A percentile compares a stretch with the other conserved stretches of the same genome.
Conservation (phyloP, 2,113 vertebrate genomes). For the Macroglossus sobrinus region DNA sequence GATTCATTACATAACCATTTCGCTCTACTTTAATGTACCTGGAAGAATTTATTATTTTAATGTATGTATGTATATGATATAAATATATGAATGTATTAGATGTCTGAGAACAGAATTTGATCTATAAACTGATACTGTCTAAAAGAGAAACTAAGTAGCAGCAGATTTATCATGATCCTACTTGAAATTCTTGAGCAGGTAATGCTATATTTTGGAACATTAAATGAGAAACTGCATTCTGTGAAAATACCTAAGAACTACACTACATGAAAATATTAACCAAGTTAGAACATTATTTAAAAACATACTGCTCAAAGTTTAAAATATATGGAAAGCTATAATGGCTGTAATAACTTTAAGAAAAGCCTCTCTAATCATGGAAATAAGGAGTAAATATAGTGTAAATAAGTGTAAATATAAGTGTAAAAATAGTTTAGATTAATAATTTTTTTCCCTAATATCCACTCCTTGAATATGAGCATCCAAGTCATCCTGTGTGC, state of each 20-base stretch:
- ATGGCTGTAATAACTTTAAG: background rate
- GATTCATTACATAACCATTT: background rate
- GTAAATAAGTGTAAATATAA: no score
- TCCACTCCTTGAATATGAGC: background rate
- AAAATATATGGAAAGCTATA: slow-evolving; percentile 8
- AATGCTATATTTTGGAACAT: slow-evolving; percentile 30
- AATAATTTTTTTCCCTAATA: background rate
- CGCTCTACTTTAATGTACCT: background rate
- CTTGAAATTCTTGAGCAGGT: background rate
- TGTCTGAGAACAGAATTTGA: background rate
- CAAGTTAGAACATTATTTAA: background rate
- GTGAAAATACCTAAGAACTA: slow-evolving; percentile 4
- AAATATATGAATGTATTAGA: background rate
- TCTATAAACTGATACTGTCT: background rate
- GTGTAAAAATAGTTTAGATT: background rate
- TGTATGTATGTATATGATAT: background rate
- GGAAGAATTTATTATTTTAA: background rate
- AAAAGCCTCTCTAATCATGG: background rate
- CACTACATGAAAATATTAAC: background rate
- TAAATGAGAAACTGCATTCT: background rate
- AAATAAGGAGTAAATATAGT: slow-evolving; percentile 19
- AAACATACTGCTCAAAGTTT: slow-evolving; percentile 15
- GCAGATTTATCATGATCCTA: background rate
- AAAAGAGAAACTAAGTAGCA: background rate
- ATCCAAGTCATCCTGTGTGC: background rate